Evolutionary conservation across 2,113 vertebrate species (phyloP).

Genomic region (Neoarius graeffei): DNA sequence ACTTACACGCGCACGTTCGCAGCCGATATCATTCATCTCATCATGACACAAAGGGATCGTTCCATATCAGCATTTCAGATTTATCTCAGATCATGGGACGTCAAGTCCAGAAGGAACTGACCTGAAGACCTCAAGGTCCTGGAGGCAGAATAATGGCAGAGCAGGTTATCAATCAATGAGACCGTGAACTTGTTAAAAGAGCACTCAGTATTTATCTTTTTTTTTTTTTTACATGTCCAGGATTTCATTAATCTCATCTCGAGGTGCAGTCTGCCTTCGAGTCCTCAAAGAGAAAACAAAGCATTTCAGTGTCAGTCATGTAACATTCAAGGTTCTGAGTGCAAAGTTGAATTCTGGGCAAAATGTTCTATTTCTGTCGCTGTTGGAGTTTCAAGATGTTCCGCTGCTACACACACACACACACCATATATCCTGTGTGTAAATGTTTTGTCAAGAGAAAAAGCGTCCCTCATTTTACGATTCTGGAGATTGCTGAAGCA

Average conservation of each 20-base stretch:
- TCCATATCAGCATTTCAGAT: not conserved
- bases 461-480: too few species aligned
- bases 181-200: not conserved
- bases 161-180: not conserved
- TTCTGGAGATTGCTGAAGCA: too few species aligned
- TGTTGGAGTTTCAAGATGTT: too few species aligned
- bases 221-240: not conserved
- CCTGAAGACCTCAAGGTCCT: not conserved
- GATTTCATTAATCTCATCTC: not conserved
- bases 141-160: not conserved
- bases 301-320: not conserved
- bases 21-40: not conserved
- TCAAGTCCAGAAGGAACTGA: not conserved
- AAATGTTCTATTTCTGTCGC: too few species aligned
- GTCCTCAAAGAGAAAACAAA: not conserved
- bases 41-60: not conserved
- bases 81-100: not conserved
- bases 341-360: too few species aligned
- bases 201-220: not conserved
- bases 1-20: not conserved
- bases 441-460: too few species aligned
- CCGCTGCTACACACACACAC: too few species aligned
- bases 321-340: not conserved
- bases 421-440: too few species aligned
- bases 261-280: not conserved